These are phyloP conservation scores for Cerastoderma edule DNA, from an alignment of 2,888 invertebrate species.

Conservation along the genomic window DNA sequence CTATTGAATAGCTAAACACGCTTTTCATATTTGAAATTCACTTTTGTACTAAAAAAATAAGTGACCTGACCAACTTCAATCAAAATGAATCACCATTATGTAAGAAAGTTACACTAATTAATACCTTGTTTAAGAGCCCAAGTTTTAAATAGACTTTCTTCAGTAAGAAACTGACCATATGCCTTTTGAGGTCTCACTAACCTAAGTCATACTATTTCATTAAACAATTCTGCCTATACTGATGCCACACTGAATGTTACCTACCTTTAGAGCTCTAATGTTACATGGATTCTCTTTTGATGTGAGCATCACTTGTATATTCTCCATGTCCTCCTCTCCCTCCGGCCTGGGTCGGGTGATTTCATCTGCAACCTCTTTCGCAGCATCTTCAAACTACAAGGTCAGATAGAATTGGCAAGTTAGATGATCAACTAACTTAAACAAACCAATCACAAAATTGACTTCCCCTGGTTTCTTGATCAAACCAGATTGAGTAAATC, in stretches of 20 bases:
- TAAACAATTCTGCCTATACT: background rate
- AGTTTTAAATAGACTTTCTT: too few species aligned
- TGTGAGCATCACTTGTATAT: slow-evolving; percentile 94
- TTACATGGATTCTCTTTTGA: slow-evolving; percentile 93
- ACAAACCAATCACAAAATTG: too few species aligned
- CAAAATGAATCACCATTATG: too few species aligned
- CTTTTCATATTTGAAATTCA: too few species aligned
- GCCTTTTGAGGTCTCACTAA: background rate
- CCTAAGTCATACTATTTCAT: background rate
- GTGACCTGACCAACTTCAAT: too few species aligned
- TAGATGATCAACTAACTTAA: too few species aligned
- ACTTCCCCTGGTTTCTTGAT: too few species aligned
- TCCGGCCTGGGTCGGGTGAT: slow-evolving; percentile 96
- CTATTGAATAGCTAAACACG: too few species aligned
- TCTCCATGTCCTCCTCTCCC: slow-evolving; percentile 94
- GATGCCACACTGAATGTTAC: background rate
- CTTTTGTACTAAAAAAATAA: too few species aligned
- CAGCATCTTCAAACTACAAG: slow-evolving; percentile 94
- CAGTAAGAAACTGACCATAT: background rate
- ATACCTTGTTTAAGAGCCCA: too few species aligned
- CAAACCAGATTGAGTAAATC: too few species aligned
- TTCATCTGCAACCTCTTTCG: slow-evolving; percentile 96
- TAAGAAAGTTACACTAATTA: too few species aligned
- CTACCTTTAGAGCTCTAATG: slow-evolving; percentile 93
- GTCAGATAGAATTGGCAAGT: background rate